Conservation (phyloP, 2,797 vertebrate species). For the Xenentodon cancila region DNA sequence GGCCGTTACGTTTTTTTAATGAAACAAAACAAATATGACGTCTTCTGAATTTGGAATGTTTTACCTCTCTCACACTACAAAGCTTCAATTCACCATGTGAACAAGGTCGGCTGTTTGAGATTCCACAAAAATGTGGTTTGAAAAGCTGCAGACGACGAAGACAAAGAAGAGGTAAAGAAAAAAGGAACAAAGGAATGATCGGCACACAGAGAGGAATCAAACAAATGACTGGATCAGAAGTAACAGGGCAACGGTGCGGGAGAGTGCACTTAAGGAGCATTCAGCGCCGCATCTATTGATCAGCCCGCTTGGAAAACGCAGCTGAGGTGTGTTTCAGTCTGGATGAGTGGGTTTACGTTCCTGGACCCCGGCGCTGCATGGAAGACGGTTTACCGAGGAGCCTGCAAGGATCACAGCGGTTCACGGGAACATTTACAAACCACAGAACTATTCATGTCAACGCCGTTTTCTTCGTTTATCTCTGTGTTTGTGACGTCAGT, state of each 20-base stretch:
- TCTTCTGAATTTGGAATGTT: slow-evolving; percentile 6
- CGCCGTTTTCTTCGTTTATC: no score
- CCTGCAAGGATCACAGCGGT: no score
- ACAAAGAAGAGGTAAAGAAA: slow-evolving; percentile 5
- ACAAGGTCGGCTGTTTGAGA: slow-evolving; percentile 23
- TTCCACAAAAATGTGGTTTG: slow-evolving; percentile 28
- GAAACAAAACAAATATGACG: slow-evolving; percentile 19
- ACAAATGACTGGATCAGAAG: slow-evolving; percentile 14
- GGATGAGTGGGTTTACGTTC: no score
- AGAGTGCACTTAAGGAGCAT: slow-evolving; percentile 40
- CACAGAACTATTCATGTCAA: no score
- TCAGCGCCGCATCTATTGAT: slow-evolving; percentile 49
- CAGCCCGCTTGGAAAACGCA: background rate
- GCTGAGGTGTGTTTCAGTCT: no score
- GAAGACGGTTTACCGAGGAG: slow-evolving; percentile 39
- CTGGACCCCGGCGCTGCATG: slow-evolving; percentile 9
- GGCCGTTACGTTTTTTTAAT: slow-evolving; percentile 19
- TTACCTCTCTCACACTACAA: slow-evolving; percentile 17
- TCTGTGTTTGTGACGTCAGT: no score
- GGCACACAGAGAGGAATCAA: slow-evolving; percentile 11
- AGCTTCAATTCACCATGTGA: slow-evolving; percentile 21
- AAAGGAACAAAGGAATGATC: slow-evolving; percentile 2
- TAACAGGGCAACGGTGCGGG: background rate
- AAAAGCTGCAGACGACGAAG: slow-evolving; percentile 31
- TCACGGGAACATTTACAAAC: no score